Base-by-base conservation (phyloP, 2,888 invertebrate genomes). In the Zeuzera pyrina region DNA sequence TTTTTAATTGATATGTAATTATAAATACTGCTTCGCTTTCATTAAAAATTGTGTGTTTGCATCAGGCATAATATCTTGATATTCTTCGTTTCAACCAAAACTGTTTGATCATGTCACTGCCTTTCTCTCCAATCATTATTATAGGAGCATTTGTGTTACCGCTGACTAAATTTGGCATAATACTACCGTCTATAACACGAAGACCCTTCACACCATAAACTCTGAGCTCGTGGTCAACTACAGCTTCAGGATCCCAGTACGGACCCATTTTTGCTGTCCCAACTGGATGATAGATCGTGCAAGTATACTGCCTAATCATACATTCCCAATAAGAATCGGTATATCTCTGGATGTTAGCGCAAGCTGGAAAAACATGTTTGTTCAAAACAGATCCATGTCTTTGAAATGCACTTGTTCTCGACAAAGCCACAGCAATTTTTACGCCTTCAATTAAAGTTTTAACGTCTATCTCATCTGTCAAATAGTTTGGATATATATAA, bases 241-340 rank as follows among this genome's bases (percentile, higher is more conserved):
- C 94, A 0, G 94, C 94, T 3, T 89, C 89, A 8, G 87, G 86
- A 54, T 94, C 94, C 91, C 92, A 93, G 47, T 89, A 89, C 0
- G 94, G 94, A 0, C 94, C 95, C 95, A 95, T 95, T 60, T 94
- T 94, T 26, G 91, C 91, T 0, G 94, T 95, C 0, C 94, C 94
- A 0, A 92, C 90, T 0, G 94, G 94, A 73, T 94, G 94, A 53
- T 94, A 94, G 30, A 94, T 92, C 0, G 94, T 94, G 3, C 89
- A 89, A 0, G 93, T 91, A 43, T 93, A 94, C 23, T 91, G 87
- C 6, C 91, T 74, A 12, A 94, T 91, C 92, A 94, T 92, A 50
- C 95, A 95, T 56, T 94, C 94, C 90, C 93, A 94, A 56, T 91
- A 94, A 1, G 85, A 74, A 57, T 95, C 94, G 0, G 91, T 88